These are phyloP conservation scores for Sternarchorhynchus goeldii DNA, from an alignment of 2,797 vertebrate species.

Conservation along the genomic window DNA sequence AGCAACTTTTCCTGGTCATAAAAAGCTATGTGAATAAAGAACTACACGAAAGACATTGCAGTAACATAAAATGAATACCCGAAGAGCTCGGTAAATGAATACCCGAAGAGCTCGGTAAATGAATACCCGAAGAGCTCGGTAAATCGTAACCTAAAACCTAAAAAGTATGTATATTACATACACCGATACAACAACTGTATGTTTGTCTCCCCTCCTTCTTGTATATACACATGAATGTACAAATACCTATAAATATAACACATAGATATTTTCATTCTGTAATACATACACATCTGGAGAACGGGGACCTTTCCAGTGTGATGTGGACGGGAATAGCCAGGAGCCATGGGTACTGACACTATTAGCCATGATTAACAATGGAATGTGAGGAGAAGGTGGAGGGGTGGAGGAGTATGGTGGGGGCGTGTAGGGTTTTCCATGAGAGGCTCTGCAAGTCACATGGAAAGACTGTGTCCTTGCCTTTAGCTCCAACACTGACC, in stretches of 20 bases:
- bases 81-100: too few species aligned
- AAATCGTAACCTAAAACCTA: too few species aligned
- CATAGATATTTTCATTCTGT: slow-evolving; percentile 13
- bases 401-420: background rate
- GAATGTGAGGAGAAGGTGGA: slow-evolving; percentile 43
- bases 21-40: too few species aligned
- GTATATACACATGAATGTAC: slow-evolving; percentile 28
- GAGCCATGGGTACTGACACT: slow-evolving; percentile 36
- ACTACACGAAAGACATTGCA: too few species aligned
- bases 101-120: too few species aligned
- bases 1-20: too few species aligned
- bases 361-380: slow-evolving; percentile 48
- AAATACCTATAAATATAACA: slow-evolving; percentile 25
- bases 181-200: background rate
- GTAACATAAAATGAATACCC: too few species aligned
- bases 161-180: too few species aligned
- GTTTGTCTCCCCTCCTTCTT: background rate
- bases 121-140: too few species aligned
- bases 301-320: slow-evolving; percentile 23
- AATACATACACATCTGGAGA: slow-evolving; percentile 40
- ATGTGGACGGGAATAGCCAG: slow-evolving; percentile 38
- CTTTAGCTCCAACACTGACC: slow-evolving; percentile 13
- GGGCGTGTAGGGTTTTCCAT: slow-evolving; percentile 21
- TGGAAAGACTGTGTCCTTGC: slow-evolving; percentile 27
- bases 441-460: slow-evolving; percentile 7